Evolutionary conservation across 2,113 vertebrate species (phyloP), one percentile per base, ranked within the genome.

Genomic region (Pterophyllum scalare): DNA sequence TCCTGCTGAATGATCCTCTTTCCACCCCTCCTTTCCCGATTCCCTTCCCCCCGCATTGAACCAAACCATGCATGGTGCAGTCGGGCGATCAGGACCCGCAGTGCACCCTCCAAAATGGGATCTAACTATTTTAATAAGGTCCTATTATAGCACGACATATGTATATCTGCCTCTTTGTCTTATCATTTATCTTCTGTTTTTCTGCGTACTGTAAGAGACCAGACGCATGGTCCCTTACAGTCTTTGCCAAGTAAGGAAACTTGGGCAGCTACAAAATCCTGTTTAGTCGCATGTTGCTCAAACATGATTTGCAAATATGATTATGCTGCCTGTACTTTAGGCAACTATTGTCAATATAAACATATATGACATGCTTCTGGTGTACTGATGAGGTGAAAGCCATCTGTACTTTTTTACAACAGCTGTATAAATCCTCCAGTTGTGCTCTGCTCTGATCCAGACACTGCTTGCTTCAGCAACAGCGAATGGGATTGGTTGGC

Each of bases 31-130:
- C 88, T 84, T 61, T 79, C 43, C n/a, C 62, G 24, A 83, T 88
- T 75, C 88, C 90, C 85, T 46, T 59, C 87, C 83, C 91, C 91
- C 91, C 89, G 93, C 94, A 93, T 92, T 95, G 92, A 94, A 94
- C 93, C 93, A 95, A 92, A 92, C 90, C 91, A 93, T 91, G 93
- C 92, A 90, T 95, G 94, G 91, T 95, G 95, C 96, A 94, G 94
- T 87, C 94, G 82, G 87, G 87, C 89, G 93, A 89, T 87, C 93
- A 84, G 82, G 84, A 93, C 93, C 94, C 90, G 96, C 96, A 96
- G 88, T 95, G 86, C 91, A 93, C 87, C 89, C 86, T 90, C 65
- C 75, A 81, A 90, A 81, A 82, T 59, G 61, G 77, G 61, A 75
- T 84, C 72, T 59, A 79, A 40, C 58, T 60, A 14, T 57, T 40